Conservation (phyloP, 2,113 vertebrate genomes). For the Hystrix brachyura region DNA sequence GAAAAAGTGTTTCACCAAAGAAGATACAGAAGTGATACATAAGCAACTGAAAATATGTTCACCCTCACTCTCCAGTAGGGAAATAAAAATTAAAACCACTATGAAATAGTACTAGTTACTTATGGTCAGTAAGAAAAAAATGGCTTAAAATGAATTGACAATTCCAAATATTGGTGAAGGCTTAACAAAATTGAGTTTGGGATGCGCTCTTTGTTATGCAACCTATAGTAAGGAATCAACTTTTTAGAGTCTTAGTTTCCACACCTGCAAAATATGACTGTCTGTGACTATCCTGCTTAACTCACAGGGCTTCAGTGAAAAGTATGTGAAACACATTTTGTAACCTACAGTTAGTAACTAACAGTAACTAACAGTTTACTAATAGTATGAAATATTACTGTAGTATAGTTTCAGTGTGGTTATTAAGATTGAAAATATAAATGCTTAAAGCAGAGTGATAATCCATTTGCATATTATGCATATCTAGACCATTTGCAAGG, state of each 20-base stretch:
- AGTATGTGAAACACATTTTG: not conserved
- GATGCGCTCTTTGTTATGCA: not conserved
- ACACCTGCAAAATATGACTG: not conserved
- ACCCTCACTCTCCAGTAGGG: not conserved
- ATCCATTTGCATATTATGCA: not conserved
- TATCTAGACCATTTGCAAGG: not conserved
- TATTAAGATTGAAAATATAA: conserved; percentile 2
- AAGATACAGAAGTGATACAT: not conserved
- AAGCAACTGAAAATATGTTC: not conserved
- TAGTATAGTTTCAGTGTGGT: not conserved
- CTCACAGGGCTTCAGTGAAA: not conserved
- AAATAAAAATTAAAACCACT: not conserved
- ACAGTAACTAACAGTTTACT: not conserved
- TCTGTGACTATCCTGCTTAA: not conserved
- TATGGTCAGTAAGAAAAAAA: not conserved
- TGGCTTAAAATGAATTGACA: not conserved
- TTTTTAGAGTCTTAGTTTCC: not conserved
- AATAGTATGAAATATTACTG: not conserved
- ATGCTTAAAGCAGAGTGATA: not conserved
- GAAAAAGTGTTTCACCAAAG: not conserved
- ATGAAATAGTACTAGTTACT: not conserved
- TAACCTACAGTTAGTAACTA: not conserved
- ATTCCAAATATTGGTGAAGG: not conserved
- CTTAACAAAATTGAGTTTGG: not conserved
- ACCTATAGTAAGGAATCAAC: not conserved